These are phyloP conservation scores for Hydriomena furcata DNA, from an alignment of 2,888 invertebrate species.

Conservation along the genomic window DNA sequence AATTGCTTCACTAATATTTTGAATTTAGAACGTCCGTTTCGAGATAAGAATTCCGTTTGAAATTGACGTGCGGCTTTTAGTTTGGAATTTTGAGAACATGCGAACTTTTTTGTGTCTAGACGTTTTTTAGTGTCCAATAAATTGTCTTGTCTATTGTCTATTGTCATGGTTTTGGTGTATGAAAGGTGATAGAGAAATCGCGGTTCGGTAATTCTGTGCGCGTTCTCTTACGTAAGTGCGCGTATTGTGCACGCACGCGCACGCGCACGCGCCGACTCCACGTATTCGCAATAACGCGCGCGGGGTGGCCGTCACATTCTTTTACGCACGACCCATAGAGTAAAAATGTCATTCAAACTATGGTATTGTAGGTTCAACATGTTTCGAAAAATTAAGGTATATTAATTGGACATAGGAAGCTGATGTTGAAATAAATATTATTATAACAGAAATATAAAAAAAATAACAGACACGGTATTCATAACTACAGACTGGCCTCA, in stretches of 20 bases:
- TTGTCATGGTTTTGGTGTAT: constrained; percentile 57
- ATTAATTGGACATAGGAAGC: not conserved
- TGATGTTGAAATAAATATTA: too few relatives aligned
- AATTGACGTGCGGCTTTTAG: constrained; percentile 37
- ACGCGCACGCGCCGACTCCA: constrained; percentile 70
- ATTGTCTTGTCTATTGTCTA: constrained; percentile 57
- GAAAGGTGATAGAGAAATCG: constrained; percentile 79
- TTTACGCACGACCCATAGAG: constrained; percentile 54
- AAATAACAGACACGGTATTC: too few relatives aligned
- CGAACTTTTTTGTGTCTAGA: constrained; percentile 60
- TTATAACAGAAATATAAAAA: too few relatives aligned
- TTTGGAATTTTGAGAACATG: constrained; percentile 35
- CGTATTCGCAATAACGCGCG: constrained; percentile 64
- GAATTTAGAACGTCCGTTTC: constrained; percentile 74
- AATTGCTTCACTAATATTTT: constrained; percentile 81
- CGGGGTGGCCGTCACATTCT: constrained; percentile 76
- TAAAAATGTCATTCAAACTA: constrained; percentile 45
- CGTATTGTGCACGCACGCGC: constrained; percentile 57
- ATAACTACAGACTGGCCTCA: not conserved
- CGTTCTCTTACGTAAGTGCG: constrained; percentile 72
- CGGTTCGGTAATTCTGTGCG: constrained; percentile 68
- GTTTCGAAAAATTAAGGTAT: constrained; percentile 6
- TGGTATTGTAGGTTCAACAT: constrained; percentile 24
- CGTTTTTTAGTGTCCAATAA: constrained; percentile 57
- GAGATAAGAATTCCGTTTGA: constrained; percentile 57